These are phyloP conservation scores for Xenopus tropicalis DNA, from an alignment of 2,113 vertebrate genomes.

Conservation along the genomic window DNA sequence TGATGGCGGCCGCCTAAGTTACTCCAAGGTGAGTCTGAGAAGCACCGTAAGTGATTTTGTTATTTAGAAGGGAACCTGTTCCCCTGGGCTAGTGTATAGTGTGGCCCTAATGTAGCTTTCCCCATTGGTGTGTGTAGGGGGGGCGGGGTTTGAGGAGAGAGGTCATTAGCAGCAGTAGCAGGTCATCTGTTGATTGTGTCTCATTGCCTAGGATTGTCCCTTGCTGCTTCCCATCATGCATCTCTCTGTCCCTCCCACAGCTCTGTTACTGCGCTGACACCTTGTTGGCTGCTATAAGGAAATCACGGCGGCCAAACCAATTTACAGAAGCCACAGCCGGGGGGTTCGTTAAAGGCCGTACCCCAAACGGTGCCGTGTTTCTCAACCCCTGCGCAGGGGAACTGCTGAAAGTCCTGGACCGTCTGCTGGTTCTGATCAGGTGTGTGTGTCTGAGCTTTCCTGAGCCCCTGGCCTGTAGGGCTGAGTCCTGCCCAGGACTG, in stretches of 20 bases:
- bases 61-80: no score
- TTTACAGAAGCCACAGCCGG: slow-evolving; percentile 87
- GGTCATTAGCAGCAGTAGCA: no score
- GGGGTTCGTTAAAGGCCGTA: slow-evolving; percentile 80
- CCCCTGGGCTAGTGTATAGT: no score
- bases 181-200: no score
- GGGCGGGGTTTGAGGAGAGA: no score
- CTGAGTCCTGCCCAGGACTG: no score
- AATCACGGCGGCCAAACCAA: slow-evolving; percentile 82
- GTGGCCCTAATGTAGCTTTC: no score
- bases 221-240: no score
- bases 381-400: slow-evolving; percentile 85
- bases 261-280: slow-evolving; percentile 87
- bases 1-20: slow-evolving; percentile 71
- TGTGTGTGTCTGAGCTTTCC: slow-evolving; percentile 50
- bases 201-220: no score
- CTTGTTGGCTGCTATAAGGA: slow-evolving; percentile 85
- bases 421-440: slow-evolving; percentile 89
- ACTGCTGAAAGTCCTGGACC: slow-evolving; percentile 83
- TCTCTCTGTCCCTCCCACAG: slow-evolving; percentile 53
- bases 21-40: slow-evolving; percentile 73
- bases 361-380: slow-evolving; percentile 75
- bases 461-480: no score
- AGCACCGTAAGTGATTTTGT: no score
- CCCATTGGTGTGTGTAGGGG: no score